Evolutionary conservation across 2,888 invertebrate genomes (phyloP).

Genomic region (Dryobotodes eremita): DNA sequence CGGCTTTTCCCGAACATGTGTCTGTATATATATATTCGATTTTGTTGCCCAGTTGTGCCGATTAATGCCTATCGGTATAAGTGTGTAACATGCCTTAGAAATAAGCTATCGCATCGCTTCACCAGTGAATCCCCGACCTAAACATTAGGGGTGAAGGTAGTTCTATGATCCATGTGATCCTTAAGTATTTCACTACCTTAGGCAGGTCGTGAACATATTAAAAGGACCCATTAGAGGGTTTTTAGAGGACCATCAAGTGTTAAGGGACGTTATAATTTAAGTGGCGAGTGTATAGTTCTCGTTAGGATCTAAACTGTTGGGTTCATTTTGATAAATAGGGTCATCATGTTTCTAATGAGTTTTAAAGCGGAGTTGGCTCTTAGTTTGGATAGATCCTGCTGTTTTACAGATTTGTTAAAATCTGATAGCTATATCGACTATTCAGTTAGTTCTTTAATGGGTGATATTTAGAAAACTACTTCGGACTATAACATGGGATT

Average conservation of each 20-base stretch:
- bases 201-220: slow-evolving; percentile 50
- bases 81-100: not conserved
- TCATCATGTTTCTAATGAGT: slow-evolving; percentile 26
- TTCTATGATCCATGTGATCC: slow-evolving; percentile 53
- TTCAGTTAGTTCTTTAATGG: not conserved
- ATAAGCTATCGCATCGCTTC: not conserved
- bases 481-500: not conserved
- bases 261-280: slow-evolving; percentile 49
- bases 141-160: slow-evolving; percentile 38
- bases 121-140: slow-evolving; percentile 1
- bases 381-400: not conserved
- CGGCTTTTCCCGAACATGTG: not conserved
- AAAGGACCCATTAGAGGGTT: slow-evolving; percentile 46
- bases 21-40: too few relatives aligned
- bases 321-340: slow-evolving; percentile 46
- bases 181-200: slow-evolving; percentile 51
- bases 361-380: not conserved
- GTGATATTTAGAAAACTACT: not conserved
- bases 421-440: not conserved
- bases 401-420: not conserved
- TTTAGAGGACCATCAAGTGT: slow-evolving; percentile 46
- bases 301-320: slow-evolving; percentile 33
- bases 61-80: not conserved
- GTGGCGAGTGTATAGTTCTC: slow-evolving; percentile 25
- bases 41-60: not conserved